Evolutionary conservation across 2,888 invertebrate genomes (phyloP), one percentile per base, ranked within the genome.

Genomic region (Aphodius sticticus): DNA sequence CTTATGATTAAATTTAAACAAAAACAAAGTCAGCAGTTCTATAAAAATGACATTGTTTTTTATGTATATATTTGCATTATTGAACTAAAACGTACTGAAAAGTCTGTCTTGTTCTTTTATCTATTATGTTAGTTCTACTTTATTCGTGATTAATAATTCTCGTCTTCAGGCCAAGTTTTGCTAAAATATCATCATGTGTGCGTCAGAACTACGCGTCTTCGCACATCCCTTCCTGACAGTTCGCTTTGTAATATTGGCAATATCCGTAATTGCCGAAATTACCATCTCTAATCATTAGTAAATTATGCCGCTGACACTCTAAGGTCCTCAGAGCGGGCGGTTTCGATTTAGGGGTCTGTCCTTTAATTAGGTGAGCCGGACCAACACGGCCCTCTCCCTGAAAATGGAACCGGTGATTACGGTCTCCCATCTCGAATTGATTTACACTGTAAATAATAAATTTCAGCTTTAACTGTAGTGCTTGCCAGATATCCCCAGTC

Each of bases 181-280:
- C 12, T 53, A 12, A 53, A 1, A 12, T 53, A 9, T 5, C 9
- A 53, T 7, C 53, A 53, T 1, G 2, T 53, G 4, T 53, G 1
- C 53, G 12, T 53, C 53, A 53, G 53, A 53, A 7, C 12, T 53
- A 53, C 53, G 53, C 53, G 12, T 53, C 53, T 53, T 9, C 53
- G 9, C 3, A 9, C 12, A 3, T 53, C 53, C 1, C 53, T 0
- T 53, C 53, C 12, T 53, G 53, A 53, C 6, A 12, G 1, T 12
- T 53, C 53, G 53, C 53, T 53, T 53, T 53, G 53, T 53, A 53
- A 53, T 53, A 53, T 53, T 53, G 53, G 53, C 53, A 53, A 53
- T 53, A 53, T 53, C 6, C 53, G 53, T 53, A 53, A 53, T 53
- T 53, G 53, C 53, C 53, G 53, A 53, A 53, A 53, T 5, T 53